Conservation (phyloP, 1,140 invertebrate genomes). For the Eufriesea mexicana region DNA sequence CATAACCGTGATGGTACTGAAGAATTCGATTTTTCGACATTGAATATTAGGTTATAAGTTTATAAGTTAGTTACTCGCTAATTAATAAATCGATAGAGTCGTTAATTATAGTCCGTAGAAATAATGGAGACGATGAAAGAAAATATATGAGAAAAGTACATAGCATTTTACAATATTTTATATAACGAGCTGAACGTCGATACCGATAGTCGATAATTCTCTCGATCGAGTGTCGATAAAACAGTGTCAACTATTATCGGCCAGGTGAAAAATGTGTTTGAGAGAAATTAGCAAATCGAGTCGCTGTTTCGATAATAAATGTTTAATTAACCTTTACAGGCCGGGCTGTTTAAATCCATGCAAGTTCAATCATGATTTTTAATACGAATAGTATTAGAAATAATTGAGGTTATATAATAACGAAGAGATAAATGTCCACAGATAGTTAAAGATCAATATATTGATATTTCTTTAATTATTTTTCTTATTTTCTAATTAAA, state of each 20-base stretch:
- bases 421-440: too few species aligned
- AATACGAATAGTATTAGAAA: too few species aligned
- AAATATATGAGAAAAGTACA: background rate
- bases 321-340: background rate
- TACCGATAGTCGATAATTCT: background rate
- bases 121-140: background rate
- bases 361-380: too few species aligned
- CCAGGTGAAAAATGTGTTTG: background rate
- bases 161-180: slow-evolving; percentile 15
- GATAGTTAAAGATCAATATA: background rate
- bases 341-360: background rate
- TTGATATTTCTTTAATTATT: too few species aligned
- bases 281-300: background rate
- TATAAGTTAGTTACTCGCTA: background rate
- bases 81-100: background rate
- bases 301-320: slow-evolving; percentile 4
- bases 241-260: background rate
- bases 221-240: background rate
- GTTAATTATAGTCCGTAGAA: background rate
- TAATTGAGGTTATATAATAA: too few species aligned
- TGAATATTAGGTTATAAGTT: background rate
- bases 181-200: background rate
- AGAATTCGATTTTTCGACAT: background rate
- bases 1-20: background rate
- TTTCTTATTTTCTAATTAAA: too few species aligned